phyloP scores from a whole-genome alignment of 30 jellyfish, hydroid and myxozoan species.

The Hydractinia echinata region DNA sequence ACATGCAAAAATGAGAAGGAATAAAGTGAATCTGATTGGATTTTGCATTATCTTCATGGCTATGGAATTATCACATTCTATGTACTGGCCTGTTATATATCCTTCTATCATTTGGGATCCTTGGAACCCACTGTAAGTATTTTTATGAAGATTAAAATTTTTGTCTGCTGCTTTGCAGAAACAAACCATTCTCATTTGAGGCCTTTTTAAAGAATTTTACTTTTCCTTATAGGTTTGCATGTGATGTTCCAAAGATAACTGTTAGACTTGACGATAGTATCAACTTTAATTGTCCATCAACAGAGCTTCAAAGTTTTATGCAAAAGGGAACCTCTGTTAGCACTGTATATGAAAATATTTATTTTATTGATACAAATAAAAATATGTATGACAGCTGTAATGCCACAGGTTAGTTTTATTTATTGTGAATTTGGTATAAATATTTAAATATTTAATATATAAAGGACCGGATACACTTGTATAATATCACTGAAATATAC shows the following conservation, averaged over 20 bases:
- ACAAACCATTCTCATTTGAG: too few species aligned
- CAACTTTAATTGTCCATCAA: background rate
- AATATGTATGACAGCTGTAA: background rate
- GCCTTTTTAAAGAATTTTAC: too few species aligned
- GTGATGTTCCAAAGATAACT: background rate
- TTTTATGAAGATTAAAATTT: too few species aligned
- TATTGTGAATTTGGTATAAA: background rate
- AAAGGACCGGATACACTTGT: too few species aligned
- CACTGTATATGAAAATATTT: background rate
- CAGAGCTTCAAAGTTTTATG: too few species aligned
- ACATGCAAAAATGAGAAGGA: too few species aligned
- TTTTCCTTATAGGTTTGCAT: background rate
- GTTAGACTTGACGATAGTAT: background rate
- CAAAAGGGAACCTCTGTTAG: background rate
- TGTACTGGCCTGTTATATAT: background rate
- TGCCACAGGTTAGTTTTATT: background rate
- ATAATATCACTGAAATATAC: too few species aligned
- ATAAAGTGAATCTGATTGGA: too few species aligned
- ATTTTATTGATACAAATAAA: background rate
- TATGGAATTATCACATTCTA: background rate
- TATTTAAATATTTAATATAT: background rate
- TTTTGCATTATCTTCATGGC: background rate
- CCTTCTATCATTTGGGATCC: conserved; percentile 3
- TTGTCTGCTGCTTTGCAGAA: too few species aligned
- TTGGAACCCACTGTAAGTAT: background rate